A percentile compares a stretch with the other conserved stretches of the same genome.
Evolutionary conservation across 2,113 vertebrate species (phyloP).

Genomic region (Cebus imitator): DNA sequence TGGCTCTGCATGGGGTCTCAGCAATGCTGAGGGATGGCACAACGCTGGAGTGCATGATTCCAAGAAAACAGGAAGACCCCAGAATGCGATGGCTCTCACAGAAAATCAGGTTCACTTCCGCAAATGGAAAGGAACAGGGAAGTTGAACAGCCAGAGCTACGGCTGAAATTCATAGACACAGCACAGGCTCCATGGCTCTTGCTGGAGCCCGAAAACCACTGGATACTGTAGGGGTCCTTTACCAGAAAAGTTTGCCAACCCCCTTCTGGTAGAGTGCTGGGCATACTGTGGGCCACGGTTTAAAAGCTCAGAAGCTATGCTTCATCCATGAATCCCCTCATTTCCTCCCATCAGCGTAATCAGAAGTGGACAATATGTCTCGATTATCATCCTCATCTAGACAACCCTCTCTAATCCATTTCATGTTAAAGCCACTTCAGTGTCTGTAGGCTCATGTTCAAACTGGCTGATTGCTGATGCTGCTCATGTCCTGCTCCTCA

Average conservation of each 20-base stretch:
- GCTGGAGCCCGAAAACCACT: not conserved
- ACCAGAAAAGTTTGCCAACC: not conserved
- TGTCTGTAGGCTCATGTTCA: rapidly evolving
- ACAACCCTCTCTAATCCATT: rapidly evolving
- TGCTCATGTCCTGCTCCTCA: rapidly evolving
- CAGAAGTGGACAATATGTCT: rapidly evolving
- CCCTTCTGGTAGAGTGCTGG: not conserved
- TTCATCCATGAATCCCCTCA: rapidly evolving
- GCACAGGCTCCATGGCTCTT: rapidly evolving
- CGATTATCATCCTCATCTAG: rapidly evolving
- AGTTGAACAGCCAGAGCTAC: not conserved
- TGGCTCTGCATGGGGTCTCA: too few species aligned
- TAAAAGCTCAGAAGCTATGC: not conserved
- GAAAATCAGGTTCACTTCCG: not conserved
- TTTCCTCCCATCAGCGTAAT: too few species aligned
- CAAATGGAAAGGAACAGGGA: not conserved
- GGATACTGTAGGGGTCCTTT: not conserved
- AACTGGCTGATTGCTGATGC: rapidly evolving
- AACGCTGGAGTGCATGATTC: too few species aligned
- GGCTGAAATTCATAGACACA: too few species aligned
- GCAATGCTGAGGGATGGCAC: too few species aligned
- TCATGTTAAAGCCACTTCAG: rapidly evolving
- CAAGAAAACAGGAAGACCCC: too few species aligned
- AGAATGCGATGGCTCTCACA: too few species aligned
- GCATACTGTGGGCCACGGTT: rapidly evolving